These are phyloP conservation scores for Electrona antarctica DNA, from an alignment of 2,113 vertebrate genomes.

Conservation along the genomic window DNA sequence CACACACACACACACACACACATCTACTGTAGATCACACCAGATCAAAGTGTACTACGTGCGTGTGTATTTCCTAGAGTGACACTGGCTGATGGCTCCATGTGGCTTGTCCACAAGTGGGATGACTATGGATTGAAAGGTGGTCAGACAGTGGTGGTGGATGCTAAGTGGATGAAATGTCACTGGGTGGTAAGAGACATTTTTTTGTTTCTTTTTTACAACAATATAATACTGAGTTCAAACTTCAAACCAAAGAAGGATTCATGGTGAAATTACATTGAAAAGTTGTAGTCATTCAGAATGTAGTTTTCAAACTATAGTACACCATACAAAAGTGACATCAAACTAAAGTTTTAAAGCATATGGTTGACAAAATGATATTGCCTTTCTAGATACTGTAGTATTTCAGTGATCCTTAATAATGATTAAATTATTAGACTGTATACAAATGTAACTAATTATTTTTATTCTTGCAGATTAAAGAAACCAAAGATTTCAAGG, in stretches of 20 bases:
- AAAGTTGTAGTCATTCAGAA: not conserved
- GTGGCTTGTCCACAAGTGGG: constrained; percentile 74
- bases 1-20: no score
- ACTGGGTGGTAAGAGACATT: constrained; percentile 54
- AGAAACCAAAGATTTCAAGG: constrained; percentile 42
- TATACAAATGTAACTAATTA: not conserved
- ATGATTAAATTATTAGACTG: no score
- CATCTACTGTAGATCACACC: no score
- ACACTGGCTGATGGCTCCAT: constrained; percentile 49
- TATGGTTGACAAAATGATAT: no score
- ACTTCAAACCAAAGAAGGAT: no score
- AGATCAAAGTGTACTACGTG: no score
- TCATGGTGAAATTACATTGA: no score
- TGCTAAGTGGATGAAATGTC: constrained; percentile 58
- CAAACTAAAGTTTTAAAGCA: no score
- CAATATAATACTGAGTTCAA: not conserved
- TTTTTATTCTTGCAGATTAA: constrained; percentile 38
- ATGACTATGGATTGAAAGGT: no score
- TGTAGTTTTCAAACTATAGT: not conserved
- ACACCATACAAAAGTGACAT: no score
- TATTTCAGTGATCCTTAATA: no score
- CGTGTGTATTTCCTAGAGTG: constrained; percentile 51
- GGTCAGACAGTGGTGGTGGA: constrained; percentile 63
- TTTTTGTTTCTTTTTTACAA: not conserved
- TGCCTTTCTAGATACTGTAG: no score